Base-by-base conservation (phyloP, 2,113 vertebrate species). In the Brachyhypopomus occidentalis region DNA sequence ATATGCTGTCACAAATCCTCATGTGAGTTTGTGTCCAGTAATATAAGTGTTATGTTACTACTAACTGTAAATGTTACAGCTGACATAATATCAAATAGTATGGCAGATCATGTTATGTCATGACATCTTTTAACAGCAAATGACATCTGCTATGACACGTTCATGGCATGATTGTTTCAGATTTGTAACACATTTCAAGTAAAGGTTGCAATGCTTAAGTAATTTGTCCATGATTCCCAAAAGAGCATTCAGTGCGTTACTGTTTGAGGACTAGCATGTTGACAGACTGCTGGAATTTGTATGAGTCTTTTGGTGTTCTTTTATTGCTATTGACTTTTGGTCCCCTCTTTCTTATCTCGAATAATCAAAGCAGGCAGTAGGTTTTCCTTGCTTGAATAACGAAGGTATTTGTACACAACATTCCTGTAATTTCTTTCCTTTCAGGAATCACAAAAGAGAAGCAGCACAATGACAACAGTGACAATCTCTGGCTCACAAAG, bases 261-360 rank as follows among this genome's bases (percentile, higher is more conserved):
- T 83, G 83, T 84, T 88, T 86, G 81, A 59, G 19, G 25, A 74
- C 27, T 86, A 80, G 82, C 86, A 87, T 87, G 81, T 90, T 90
- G 86, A 89, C 82, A 75, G 86, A 89, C 84, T 83, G 77, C 30
- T 84, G 89, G 88, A 86, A 88, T 88, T 81, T 79, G 72, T 75
- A 87, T 85, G 36, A 77, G 82, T 19, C 48, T 81, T 87, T 86
- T 86, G 80, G 81, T 86, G 79, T 83, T 86, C 78, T 83, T 87
- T 87, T 82, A 90, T 78, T 76, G 75, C 83, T 78, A 88, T 88
- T 88, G 86, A 87, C 89, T 90, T 88, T 79, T 48, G 69, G 55
- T 23, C 52, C 59, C 84, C 48, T 69, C 72, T 62, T 63, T 34
- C 23, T 72, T 63, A 78, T 41, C 75, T 7, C 36, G 12, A 11